Evolutionary conservation across 2,113 vertebrate species (phyloP).

Genomic region (Antechinus stuartii): DNA sequence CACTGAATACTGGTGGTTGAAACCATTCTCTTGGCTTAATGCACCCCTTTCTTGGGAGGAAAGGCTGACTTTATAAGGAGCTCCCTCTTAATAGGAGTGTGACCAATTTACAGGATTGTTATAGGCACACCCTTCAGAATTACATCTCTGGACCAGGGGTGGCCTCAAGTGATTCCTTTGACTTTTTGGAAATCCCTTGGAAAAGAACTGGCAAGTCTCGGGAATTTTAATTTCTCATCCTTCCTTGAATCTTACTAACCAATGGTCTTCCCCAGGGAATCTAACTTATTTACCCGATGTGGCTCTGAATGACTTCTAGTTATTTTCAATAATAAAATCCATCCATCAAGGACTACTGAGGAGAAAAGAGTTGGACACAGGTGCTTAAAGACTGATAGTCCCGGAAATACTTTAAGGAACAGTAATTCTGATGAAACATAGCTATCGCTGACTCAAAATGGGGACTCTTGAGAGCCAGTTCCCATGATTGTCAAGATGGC

Average conservation of each 20-base stretch:
- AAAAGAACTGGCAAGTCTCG: background rate
- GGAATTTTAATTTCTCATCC: background rate
- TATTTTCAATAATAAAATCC: background rate
- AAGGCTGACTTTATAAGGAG: background rate
- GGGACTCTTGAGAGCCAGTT: background rate
- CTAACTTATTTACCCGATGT: constrained; percentile 25
- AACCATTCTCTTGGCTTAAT: constrained; percentile 2
- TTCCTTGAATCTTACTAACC: background rate
- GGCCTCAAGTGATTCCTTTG: background rate
- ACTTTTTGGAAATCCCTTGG: background rate
- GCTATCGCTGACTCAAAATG: background rate
- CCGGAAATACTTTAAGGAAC: background rate
- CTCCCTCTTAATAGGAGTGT: background rate
- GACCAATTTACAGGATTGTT: background rate
- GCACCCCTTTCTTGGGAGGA: background rate
- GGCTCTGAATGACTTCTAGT: background rate
- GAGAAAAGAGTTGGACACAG: background rate
- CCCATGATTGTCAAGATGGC: background rate
- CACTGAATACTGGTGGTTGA: background rate
- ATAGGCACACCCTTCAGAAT: background rate
- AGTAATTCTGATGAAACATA: background rate
- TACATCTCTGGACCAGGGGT: background rate
- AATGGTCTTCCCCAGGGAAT: background rate
- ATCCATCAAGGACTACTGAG: background rate
- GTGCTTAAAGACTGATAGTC: background rate